Evolutionary conservation across 2,888 invertebrate species (phyloP), one percentile per base, ranked within the genome.

Genomic region (Zhengitettix transpicula): DNA sequence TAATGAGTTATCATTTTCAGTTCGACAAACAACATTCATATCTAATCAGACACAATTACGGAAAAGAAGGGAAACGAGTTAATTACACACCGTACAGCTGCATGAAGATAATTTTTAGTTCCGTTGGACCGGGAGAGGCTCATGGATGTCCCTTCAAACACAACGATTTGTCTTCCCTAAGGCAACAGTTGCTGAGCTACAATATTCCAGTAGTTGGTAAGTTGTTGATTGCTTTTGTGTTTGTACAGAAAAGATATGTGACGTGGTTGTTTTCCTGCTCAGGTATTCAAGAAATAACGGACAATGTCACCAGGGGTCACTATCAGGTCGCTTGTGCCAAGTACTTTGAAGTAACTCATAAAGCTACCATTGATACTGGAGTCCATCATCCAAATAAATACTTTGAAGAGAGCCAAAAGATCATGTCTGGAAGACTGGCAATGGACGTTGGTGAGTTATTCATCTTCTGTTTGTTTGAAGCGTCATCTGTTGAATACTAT

Each of bases 101-200:
- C 73, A 77, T 87, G 67, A 93, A 88, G 74, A 89, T 99, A 63
- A 96, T 99, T 61, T 85, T 79, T 68, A 78, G 79, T 0, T 77
- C 74, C 67, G 81, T 84, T 2, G 89, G 87, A 0, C 80, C 87
- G 3, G 89, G 88, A 5, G 93, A 94, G 67, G 82, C 83, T 65
- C 93, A 96, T 72, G 98, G 97, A 0, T 99, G 98, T 72, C 97
- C 98, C 0, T 99, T 87, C 71, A 85, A 82, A 68, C 87, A 90
- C 67, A 84, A 82, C 73, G 94, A 95, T 73, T 70, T 75, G 9
- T 75, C 78, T 14, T 75, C 81, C 28, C 76, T 98, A 41, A 85
- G 83, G 68, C 81, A 85, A 65, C 87, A 82, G 71, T 74, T 97
- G 11, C 75, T 78, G 51, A 81, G 80, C 51, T 82, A 81, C 70